Evolutionary conservation across 2,888 invertebrate species (phyloP).

Genomic region (Amitus sp.): DNA sequence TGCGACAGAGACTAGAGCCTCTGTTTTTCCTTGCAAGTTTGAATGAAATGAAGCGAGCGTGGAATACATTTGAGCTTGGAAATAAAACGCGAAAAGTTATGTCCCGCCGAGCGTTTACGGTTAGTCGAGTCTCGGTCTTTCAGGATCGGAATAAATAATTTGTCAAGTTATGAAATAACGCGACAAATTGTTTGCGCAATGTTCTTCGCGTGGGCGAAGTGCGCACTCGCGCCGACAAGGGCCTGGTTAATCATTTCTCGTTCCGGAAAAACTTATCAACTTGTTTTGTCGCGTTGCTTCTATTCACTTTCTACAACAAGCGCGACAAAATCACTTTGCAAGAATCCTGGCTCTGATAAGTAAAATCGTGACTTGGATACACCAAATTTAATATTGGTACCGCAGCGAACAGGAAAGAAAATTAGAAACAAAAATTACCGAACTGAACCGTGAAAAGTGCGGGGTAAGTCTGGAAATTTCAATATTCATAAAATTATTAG

Average conservation of each 20-base stretch:
- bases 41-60: not conserved
- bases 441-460: too few species aligned
- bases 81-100: not conserved
- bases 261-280: slow-evolving; percentile 28
- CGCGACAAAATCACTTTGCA: too few species aligned
- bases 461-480: too few species aligned
- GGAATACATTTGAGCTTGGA: not conserved
- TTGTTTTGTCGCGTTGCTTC: slow-evolving; percentile 15
- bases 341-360: too few species aligned
- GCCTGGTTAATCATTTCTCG: slow-evolving; percentile 27
- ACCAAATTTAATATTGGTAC: too few species aligned
- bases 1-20: not conserved
- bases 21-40: not conserved
- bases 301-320: not conserved
- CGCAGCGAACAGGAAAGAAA: too few species aligned
- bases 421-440: too few species aligned
- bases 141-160: slow-evolving; percentile 28
- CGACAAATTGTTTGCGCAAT: not conserved
- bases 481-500: too few species aligned
- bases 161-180: slow-evolving; percentile 31
- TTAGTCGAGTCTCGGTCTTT: not conserved
- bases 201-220: slow-evolving; percentile 17
- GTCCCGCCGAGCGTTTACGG: not conserved
- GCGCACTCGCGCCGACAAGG: slow-evolving; percentile 31
- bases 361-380: too few species aligned